Conservation (phyloP, 2,113 vertebrate species). For the Corythaeola cristata region DNA sequence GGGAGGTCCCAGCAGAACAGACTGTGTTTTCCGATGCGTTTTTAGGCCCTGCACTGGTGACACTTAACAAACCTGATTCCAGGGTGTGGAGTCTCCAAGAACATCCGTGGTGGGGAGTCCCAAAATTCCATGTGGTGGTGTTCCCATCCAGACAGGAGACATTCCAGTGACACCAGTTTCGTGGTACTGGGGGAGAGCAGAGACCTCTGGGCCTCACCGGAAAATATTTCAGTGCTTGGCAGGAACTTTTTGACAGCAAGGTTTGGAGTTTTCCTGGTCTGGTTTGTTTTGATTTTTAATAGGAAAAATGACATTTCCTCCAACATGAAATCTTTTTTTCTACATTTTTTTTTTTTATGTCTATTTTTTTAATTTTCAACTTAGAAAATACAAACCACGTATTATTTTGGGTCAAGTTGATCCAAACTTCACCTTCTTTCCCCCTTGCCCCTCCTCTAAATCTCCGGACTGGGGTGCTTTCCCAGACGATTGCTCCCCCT, state of each 20-base stretch:
- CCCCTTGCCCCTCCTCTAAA: neutral
- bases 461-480: neutral
- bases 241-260: neutral
- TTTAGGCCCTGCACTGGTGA: neutral
- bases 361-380: neutral
- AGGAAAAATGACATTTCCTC: conserved; percentile 29
- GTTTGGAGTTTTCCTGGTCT: neutral
- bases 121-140: neutral
- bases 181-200: neutral
- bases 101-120: neutral
- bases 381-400: neutral
- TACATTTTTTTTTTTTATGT: neutral
- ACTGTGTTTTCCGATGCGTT: neutral
- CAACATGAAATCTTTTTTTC: neutral
- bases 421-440: neutral
- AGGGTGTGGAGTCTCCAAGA: neutral
- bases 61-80: neutral
- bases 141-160: neutral
- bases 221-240: neutral
- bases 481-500: neutral
- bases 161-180: neutral
- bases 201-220: neutral
- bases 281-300: neutral
- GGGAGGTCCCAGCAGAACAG: neutral
- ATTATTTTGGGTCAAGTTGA: neutral